A percentile compares a stretch with the other conserved stretches of the same genome.
These are phyloP conservation scores for Battus philenor DNA, from an alignment of 1,140 invertebrate species.

Conservation along the genomic window DNA sequence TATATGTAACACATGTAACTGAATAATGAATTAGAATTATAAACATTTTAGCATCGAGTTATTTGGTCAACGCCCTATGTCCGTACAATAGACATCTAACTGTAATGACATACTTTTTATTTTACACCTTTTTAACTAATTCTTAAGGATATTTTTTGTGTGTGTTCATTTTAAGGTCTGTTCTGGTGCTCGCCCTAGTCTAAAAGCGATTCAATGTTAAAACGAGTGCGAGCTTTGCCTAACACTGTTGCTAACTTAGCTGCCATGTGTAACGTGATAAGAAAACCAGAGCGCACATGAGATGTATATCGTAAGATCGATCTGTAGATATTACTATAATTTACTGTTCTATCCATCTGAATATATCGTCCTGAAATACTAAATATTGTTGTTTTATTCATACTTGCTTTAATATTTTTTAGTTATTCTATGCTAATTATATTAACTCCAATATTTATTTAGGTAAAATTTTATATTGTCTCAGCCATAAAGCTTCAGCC, in stretches of 20 bases:
- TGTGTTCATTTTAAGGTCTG: not conserved
- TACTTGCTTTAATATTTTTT: no score
- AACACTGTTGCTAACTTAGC: conserved; percentile 14
- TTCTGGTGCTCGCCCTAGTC: conserved; percentile 5
- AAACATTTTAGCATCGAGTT: conserved; percentile 13
- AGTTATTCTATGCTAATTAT: no score
- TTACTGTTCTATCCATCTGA: no score
- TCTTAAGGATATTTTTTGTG: conserved; percentile 2
- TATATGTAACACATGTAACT: not conserved
- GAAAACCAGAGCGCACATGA: not conserved
- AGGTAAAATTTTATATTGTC: no score
- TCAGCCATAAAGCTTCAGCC: no score
- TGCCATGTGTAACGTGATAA: conserved; percentile 11
- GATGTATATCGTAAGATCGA: not conserved
- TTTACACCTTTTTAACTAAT: not conserved
- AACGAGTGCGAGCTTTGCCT: conserved; percentile 6
- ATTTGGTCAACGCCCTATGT: conserved; percentile 9
- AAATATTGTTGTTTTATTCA: no score
- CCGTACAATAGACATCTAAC: conserved; percentile 4
- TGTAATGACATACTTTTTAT: no score
- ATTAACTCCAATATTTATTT: no score
- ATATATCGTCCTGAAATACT: no score
- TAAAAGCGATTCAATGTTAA: conserved; percentile 13
- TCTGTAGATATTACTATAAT: not conserved
- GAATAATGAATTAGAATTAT: conserved; percentile 5